Base-by-base conservation (phyloP, 2,888 invertebrate species). In the Oscheius sp. region DNA sequence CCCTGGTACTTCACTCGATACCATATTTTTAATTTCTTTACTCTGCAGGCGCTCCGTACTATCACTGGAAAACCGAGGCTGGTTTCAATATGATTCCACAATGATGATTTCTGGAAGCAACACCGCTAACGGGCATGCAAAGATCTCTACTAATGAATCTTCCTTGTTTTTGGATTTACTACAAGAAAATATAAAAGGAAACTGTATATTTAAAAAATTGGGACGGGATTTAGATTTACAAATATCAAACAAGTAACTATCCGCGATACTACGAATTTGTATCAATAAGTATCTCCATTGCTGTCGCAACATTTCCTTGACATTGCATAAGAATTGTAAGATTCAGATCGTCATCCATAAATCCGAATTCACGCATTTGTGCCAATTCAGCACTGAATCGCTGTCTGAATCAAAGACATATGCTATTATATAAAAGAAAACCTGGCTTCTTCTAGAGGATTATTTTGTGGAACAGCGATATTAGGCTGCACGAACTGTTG, bases 281-380 rank as follows among this genome's bases (percentile, higher is more conserved):
- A n/a, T 66, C 66, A 27, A 66, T 66, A 25, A 97, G 93, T 69
- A 96, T 91, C 89, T 96, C 95, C 72, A 96, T 93, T 18, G 96
- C 96, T 23, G 93, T 93, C 87, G 94, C 94, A 2, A 96, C 93
- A 88, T 96, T 94, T 69, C 96, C 96, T 81, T 91, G 92, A 61
- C 93, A 93, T 1, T 90, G 92, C 78, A 93, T 92, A 52, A 97
- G 90, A 2, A 95, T 96, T 81, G 94, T 92, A n/a, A 94, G 90
- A 88, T 95, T 95, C 68, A 93, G 91, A 1, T 92, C 92, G 87
- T 95, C 94, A 89, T 96, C 93, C 29, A 92, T 90, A 23, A 97
- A 92, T 0, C 96, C 96, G 92, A 96, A 93, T 88, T 96, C 95
- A 80, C 93, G 92, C 94, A 97, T 94, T 86, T 93, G 93, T 69